Conservation (phyloP, 2,888 invertebrate species). For the Polietes domitor region DNA sequence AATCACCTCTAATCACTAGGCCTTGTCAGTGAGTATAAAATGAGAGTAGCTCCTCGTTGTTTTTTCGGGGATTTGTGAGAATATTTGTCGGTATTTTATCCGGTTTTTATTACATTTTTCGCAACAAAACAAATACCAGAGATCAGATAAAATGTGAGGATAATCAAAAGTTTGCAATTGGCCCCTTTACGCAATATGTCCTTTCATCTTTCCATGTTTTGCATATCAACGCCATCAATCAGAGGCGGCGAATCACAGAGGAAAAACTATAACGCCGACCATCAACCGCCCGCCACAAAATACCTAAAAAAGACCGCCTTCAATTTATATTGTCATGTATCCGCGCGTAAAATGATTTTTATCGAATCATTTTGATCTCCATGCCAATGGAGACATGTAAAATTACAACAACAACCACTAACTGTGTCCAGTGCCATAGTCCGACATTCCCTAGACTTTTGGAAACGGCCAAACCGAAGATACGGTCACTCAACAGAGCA, state of each 20-base stretch:
- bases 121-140: no score
- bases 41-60: no score
- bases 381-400: slow-evolving; percentile 49
- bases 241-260: slow-evolving; percentile 42
- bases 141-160: no score
- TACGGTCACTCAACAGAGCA: neutral
- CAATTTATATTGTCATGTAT: slow-evolving; percentile 54
- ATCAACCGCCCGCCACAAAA: slow-evolving; percentile 28
- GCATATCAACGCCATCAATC: slow-evolving; percentile 15
- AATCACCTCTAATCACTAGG: no score
- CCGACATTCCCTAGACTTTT: neutral
- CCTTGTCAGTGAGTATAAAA: no score
- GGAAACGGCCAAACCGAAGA: slow-evolving; percentile 7
- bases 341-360: slow-evolving; percentile 61
- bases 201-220: neutral
- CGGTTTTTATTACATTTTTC: no score
- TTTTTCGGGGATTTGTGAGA: no score
- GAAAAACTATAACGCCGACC: slow-evolving; percentile 43
- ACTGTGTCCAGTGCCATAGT: slow-evolving; percentile 20
- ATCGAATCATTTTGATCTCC: slow-evolving; percentile 54
- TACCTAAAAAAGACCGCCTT: slow-evolving; percentile 58
- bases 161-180: no score
- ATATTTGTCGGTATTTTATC: no score
- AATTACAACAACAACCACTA: slow-evolving; percentile 20
- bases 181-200: neutral